A percentile compares a stretch with the other conserved stretches of the same genome.
Evolutionary conservation across 2,797 vertebrate species (phyloP).

Genomic region (Euphonia xanthogaster): DNA sequence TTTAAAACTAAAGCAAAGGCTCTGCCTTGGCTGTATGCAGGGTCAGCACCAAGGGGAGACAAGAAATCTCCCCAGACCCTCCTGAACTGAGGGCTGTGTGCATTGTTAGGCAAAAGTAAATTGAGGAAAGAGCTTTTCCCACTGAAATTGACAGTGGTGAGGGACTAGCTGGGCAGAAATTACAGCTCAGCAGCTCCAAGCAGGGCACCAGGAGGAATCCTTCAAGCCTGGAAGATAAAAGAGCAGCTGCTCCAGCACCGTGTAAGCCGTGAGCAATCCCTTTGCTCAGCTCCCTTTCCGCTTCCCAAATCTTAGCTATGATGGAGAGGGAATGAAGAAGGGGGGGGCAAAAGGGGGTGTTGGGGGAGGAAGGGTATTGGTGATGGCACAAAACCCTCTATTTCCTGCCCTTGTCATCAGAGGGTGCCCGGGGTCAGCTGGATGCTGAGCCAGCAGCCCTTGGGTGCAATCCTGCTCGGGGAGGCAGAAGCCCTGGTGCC

Average conservation of each 20-base stretch:
- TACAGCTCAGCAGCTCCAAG: neutral
- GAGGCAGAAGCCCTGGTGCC: neutral
- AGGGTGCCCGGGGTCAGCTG: neutral
- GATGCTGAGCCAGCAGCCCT: neutral
- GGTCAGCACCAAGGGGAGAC: neutral
- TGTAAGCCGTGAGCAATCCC: neutral
- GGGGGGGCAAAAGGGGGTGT: neutral
- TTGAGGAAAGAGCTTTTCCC: neutral
- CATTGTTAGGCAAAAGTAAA: neutral
- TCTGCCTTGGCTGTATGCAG: fast-evolving
- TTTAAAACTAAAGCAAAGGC: neutral
- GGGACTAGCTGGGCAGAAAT: neutral
- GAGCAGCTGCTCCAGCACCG: neutral
- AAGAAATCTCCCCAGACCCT: neutral
- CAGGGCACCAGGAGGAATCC: neutral
- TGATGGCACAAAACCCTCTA: neutral
- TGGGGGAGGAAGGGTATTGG: neutral
- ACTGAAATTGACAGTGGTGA: neutral
- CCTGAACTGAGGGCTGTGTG: neutral
- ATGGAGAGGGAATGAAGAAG: neutral
- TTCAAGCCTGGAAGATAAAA: neutral
- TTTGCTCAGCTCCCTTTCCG: neutral
- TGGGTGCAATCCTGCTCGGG: neutral
- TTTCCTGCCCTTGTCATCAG: neutral
- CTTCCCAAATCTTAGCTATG: neutral